Evolutionary conservation across 2,113 vertebrate species (phyloP).

Genomic region (Ictidomys tridecemlineatus): DNA sequence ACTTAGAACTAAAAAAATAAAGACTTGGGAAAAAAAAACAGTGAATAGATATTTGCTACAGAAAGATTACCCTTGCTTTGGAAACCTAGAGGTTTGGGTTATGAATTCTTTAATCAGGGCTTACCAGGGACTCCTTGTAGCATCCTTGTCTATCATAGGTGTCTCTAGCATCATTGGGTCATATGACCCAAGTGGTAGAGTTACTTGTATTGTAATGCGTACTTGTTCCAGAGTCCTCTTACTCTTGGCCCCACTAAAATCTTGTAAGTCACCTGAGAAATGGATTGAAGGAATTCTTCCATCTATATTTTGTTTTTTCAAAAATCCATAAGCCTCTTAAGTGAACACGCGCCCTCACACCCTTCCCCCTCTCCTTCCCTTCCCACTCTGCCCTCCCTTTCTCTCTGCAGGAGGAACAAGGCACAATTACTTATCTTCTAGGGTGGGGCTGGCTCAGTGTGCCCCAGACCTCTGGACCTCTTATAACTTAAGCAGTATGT

Average conservation of each 20-base stretch:
- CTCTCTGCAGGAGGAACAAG: background rate
- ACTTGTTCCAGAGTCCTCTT: background rate
- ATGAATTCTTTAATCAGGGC: background rate
- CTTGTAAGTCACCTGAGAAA: too few relatives aligned
- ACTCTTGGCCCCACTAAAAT: background rate
- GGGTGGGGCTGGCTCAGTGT: background rate
- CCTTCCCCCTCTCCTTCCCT: too few relatives aligned
- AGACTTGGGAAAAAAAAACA: too few relatives aligned
- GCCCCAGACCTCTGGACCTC: background rate
- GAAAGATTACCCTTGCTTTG: background rate
- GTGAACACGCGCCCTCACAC: too few relatives aligned
- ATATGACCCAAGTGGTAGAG: background rate
- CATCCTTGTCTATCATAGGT: too few relatives aligned
- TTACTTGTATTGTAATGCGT: background rate
- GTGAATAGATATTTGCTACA: background rate
- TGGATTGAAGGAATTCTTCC: background rate
- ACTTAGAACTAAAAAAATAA: too few relatives aligned
- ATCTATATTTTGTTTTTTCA: too few relatives aligned
- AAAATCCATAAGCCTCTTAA: too few relatives aligned
- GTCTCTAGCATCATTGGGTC: background rate
- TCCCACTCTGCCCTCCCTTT: too few relatives aligned
- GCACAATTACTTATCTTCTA: background rate
- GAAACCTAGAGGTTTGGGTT: background rate
- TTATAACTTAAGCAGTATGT: background rate
- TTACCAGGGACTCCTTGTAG: background rate